Evolutionary conservation across 2,888 invertebrate species (phyloP), one percentile per base, ranked within the genome.

Genomic region (Sesamia inferens): DNA sequence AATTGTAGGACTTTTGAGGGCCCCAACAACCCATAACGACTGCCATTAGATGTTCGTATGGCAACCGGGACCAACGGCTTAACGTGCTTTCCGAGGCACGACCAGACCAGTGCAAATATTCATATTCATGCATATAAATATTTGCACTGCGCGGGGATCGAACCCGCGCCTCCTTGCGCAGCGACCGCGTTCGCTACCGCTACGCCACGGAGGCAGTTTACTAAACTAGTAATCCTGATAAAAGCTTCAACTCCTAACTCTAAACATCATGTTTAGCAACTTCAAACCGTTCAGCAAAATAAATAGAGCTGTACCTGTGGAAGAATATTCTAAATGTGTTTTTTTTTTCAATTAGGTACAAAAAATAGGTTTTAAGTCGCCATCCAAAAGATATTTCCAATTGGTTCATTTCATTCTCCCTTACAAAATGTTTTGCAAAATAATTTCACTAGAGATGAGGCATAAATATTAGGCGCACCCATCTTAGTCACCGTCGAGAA

Each of bases 401-500:
- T 14, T 39, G 7, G 16, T 44, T 2, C 10, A 24, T 59, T 59
- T 42, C 0, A 72, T 16, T 48, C 2, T 42, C 8, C n/a, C 14
- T 44, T 44, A 7, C 44, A 61, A 5, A 2, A n/a, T 7, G 42
- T 19, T 24, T 31, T 24, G 24, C 24, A 22, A 64, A 39, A 54
- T 31, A 39, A 44, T 22, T 44, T 58, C 11, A 24, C 10, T 2
- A 42, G 22, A 42, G 11, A 2, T 63, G 39, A 4, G 16, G 66
- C 48, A 58, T 71, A 51, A 65, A 71, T 31, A 39, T 59, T 16
- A 42, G 69, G 39, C 63, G 0, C 54, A 47, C 24, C 58, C 42
- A 71, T 5, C 16, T 54, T 55, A 64, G 54, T 68, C 74, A 74
- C 51, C 22, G 16, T 58, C 57, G 51, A 62, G 74, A 69, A 74